Conservation (phyloP, 2,888 invertebrate species). For the Drosophila paramelanica region DNA sequence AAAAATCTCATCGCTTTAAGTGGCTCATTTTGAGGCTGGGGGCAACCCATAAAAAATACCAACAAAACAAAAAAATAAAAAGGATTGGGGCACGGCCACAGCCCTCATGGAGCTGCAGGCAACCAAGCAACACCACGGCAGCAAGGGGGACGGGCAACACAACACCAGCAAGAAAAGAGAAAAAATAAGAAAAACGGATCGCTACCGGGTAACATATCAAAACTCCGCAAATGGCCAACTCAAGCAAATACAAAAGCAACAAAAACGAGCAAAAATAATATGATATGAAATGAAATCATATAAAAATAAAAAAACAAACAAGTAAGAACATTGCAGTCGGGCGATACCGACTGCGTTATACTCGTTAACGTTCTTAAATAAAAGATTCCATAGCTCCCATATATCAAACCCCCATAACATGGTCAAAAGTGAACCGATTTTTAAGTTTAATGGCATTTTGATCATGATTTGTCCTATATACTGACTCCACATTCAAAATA, state of each 20-base stretch:
- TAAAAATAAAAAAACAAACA: slow-evolving; percentile 19
- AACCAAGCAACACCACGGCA: slow-evolving; percentile 53
- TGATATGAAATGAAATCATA: slow-evolving; percentile 65
- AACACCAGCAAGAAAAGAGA: slow-evolving; percentile 20
- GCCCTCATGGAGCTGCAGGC: slow-evolving; percentile 54
- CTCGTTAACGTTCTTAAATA: too few species aligned
- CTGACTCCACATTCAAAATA: too few species aligned
- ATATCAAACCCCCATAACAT: too few species aligned
- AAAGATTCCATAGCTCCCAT: too few species aligned
- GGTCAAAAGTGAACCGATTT: too few species aligned
- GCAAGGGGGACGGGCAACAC: slow-evolving; percentile 8
- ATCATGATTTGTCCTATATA: too few species aligned
- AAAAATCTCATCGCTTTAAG: slow-evolving; percentile 80
- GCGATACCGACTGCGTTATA: too few species aligned
- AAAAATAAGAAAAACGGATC: slow-evolving; percentile 20
- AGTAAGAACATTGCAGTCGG: too few species aligned
- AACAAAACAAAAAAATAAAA: slow-evolving; percentile 27
- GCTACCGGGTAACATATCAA: slow-evolving; percentile 81
- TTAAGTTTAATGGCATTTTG: too few species aligned
- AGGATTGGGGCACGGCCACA: slow-evolving; percentile 28
- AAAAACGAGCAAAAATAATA: slow-evolving; percentile 23
- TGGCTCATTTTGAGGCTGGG: slow-evolving; percentile 69
- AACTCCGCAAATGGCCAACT: slow-evolving; percentile 79
- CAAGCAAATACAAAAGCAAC: slow-evolving; percentile 34
- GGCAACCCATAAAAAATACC: slow-evolving; percentile 3